Conservation (phyloP, 2,888 invertebrate genomes). For the Prosopocoilus inquinatus region DNA sequence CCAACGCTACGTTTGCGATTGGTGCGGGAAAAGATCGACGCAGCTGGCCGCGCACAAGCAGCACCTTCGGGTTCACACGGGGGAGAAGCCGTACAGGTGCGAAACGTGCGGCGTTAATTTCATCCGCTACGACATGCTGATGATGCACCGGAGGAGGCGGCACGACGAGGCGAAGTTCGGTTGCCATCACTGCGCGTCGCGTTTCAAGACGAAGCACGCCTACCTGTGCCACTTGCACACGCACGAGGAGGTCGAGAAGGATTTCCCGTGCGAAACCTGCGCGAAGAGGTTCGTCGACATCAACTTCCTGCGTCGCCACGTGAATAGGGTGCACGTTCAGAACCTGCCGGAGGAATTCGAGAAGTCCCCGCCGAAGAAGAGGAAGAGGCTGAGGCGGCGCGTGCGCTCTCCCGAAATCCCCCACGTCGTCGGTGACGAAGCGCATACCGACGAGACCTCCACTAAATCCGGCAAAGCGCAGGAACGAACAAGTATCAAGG, state of each 20-base stretch:
- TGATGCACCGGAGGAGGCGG: slow-evolving; percentile 30
- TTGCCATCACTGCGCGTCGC: slow-evolving; percentile 19
- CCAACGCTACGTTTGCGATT: slow-evolving; percentile 18
- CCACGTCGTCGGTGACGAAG: too few species aligned
- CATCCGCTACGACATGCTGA: slow-evolving; percentile 28
- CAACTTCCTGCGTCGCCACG: slow-evolving; percentile 26
- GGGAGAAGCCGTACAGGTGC: slow-evolving; percentile 40
- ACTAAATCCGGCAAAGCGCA: too few species aligned
- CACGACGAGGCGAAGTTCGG: slow-evolving; percentile 15
- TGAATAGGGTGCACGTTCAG: slow-evolving; percentile 25
- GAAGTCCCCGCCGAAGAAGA: too few species aligned
- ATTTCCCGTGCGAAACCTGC: slow-evolving; percentile 24
- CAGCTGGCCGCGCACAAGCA: slow-evolving; percentile 22
- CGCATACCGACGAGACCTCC: too few species aligned
- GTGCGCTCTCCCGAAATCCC: too few species aligned
- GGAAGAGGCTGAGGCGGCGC: too few species aligned
- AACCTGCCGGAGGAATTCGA: not conserved
- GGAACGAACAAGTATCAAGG: too few species aligned
- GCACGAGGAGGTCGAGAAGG: slow-evolving; percentile 24
- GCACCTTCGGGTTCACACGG: slow-evolving; percentile 26
- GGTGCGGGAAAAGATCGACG: slow-evolving; percentile 22
- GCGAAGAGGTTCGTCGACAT: slow-evolving; percentile 22
- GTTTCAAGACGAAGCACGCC: slow-evolving; percentile 20
- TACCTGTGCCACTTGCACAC: slow-evolving; percentile 24
- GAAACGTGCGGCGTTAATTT: slow-evolving; percentile 38